Conservation (phyloP, 2,797 vertebrate genomes). For the Tenualosa ilisha region DNA sequence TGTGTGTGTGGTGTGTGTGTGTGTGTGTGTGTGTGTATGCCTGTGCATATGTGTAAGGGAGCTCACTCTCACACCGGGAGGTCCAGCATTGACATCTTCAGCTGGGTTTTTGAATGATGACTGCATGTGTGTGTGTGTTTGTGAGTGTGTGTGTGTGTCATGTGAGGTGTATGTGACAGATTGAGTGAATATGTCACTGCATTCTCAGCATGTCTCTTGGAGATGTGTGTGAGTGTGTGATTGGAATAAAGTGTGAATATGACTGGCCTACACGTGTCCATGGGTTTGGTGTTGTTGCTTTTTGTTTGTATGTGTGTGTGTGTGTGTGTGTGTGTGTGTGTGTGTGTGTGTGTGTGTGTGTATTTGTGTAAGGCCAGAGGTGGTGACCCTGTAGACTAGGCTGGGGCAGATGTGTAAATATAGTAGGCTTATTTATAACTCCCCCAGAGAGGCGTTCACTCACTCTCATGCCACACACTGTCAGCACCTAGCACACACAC, state of each 20-base stretch:
- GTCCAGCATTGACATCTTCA: not conserved
- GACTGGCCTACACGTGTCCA: not conserved
- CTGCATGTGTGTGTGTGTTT: constrained; percentile 7
- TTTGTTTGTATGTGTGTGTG: not conserved
- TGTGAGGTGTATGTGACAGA: too few species aligned
- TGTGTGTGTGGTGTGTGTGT: not conserved
- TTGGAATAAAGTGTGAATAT: not conserved
- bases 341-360: constrained; percentile 10
- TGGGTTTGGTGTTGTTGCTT: not conserved
- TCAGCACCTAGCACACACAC: constrained; percentile 6
- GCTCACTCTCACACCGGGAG: not conserved
- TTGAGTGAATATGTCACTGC: not conserved
- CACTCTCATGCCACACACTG: constrained; percentile 24
- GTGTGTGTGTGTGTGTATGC: not conserved
- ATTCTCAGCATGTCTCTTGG: not conserved
- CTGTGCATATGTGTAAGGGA: too few species aligned
- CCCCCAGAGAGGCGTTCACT: not conserved
- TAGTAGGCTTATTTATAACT: constrained; percentile 57
- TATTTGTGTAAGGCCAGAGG: constrained; percentile 23
- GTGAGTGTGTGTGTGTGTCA: constrained; percentile 11
- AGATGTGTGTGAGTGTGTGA: not conserved
- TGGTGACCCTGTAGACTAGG: constrained; percentile 41
- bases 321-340: not conserved
- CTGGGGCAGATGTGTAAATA: constrained; percentile 47
- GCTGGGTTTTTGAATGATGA: constrained; percentile 7